phyloP scores from a whole-genome alignment of 92 coral and sea anemone genomes.

The Epizoanthus scotinus region DNA sequence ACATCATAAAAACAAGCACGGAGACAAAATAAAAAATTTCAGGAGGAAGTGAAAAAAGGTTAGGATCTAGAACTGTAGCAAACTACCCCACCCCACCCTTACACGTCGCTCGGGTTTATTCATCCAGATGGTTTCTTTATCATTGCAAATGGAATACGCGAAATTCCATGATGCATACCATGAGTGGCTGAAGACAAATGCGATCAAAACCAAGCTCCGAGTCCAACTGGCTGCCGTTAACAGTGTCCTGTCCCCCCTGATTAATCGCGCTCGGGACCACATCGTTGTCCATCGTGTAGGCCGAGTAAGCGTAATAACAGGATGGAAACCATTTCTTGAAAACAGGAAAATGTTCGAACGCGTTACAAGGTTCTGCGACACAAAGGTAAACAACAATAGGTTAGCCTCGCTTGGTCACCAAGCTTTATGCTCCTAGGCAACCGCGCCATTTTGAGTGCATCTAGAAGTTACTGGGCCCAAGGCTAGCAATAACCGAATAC shows the following conservation, averaged over 20 bases:
- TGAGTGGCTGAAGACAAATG: constrained; percentile 30
- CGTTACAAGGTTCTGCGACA: constrained; percentile 11
- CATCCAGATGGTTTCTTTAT: too few relatives aligned
- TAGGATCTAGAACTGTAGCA: too few relatives aligned
- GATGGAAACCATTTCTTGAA: constrained; percentile 33
- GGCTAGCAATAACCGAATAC: too few relatives aligned
- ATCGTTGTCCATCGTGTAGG: neutral
- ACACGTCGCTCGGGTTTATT: too few relatives aligned
- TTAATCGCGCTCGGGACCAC: neutral
- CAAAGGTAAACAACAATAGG: neutral
- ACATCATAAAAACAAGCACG: too few relatives aligned
- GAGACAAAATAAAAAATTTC: too few relatives aligned
- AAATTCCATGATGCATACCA: neutral
- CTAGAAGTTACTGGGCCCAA: too few relatives aligned
- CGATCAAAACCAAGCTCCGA: constrained; percentile 22
- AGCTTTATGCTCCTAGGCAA: too few relatives aligned
- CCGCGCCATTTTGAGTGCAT: too few relatives aligned
- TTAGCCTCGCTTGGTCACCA: too few relatives aligned
- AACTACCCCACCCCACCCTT: too few relatives aligned
- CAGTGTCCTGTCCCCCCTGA: neutral
- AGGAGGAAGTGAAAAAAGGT: too few relatives aligned
- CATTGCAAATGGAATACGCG: neutral
- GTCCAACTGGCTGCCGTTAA: constrained; percentile 2
- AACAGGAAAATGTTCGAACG: neutral
- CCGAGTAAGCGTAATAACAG: constrained; percentile 13